Evolutionary conservation across 2,113 vertebrate species (phyloP).

Genomic region (Manacus vitellinus): DNA sequence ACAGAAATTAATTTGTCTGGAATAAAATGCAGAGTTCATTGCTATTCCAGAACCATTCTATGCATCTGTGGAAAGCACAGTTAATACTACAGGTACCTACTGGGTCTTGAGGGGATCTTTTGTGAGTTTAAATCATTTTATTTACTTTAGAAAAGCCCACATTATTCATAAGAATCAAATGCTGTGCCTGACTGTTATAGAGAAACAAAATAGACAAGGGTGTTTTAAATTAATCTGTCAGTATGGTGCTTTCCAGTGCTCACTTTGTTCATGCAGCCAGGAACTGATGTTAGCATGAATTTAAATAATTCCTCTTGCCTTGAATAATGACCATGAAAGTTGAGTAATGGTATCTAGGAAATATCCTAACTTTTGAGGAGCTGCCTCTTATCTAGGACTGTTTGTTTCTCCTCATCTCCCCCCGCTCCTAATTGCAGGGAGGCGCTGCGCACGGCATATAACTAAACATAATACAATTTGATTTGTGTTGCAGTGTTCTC

Average conservation of each 20-base stretch:
- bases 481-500: slow-evolving; percentile 70
- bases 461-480: slow-evolving; percentile 76
- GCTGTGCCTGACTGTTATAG: background rate
- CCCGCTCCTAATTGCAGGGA: slow-evolving; percentile 56
- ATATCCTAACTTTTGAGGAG: slow-evolving; percentile 12
- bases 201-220: slow-evolving; percentile 37
- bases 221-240: slow-evolving; percentile 61
- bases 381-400: slow-evolving; percentile 8
- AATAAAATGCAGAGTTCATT: slow-evolving; percentile 32
- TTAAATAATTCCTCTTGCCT: slow-evolving; percentile 51
- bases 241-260: slow-evolving; percentile 18
- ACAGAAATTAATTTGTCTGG: slow-evolving; percentile 31
- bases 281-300: slow-evolving; percentile 54
- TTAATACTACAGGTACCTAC: background rate
- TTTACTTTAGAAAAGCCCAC: slow-evolving; percentile 31
- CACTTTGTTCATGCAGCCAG: slow-evolving; percentile 31
- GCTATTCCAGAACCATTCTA: slow-evolving; percentile 21
- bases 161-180: slow-evolving; percentile 46
- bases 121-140: slow-evolving; percentile 12
- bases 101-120: background rate
- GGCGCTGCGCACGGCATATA: slow-evolving; percentile 6
- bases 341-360: slow-evolving; percentile 36
- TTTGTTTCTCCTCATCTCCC: background rate
- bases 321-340: slow-evolving; percentile 48
- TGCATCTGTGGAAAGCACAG: background rate